Evolutionary conservation across 2,113 vertebrate genomes (phyloP), one percentile per base, ranked within the genome.

Genomic region (Meles meles): DNA sequence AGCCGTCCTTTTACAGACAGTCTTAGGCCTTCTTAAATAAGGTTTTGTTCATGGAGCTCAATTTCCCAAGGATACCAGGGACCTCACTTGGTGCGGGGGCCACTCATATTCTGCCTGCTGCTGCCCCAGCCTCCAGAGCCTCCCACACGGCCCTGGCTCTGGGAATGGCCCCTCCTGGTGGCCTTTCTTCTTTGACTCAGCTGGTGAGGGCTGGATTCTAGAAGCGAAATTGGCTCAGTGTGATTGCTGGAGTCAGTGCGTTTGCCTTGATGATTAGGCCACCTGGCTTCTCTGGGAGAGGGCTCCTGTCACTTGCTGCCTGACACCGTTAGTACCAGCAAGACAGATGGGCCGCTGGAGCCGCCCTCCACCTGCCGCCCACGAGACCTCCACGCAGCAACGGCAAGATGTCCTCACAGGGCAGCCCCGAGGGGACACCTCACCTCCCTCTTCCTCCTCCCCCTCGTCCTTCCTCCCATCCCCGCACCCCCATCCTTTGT

Each of bases 101-200:
- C 2, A 15, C 4, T 37, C 67, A 0, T 11, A 25, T 3, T 18
- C 3, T 4, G 1, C 29, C 44, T 18, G 0, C 61, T 7, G 5
- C 14, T 0, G 1, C 15, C 29, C 47, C 61, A 13, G 2, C 14
- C 1, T 37, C 21, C 17, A 17, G 15, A 55, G 52, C 79, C 67
- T 49, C 63, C 7, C 1, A 18, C 21, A 4, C 27, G 6, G 13
- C 59, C 21, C 1, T 0, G 0, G 0, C 39, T 47, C 29, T 6
- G 0, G 21, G 8, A 4, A n/a, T 0, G 17, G 15, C 8, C 34
- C 69, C 18, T 14, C 52, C 61, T 27, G 8, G 37, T 14, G 31
- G 25, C 25, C 52, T 7, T 57, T 67, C 21, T 87, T 34, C 55
- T 91, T 37, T 52, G 65, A 79, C 21, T 47, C 27, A 25, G 27